Base-by-base conservation (phyloP, 2,888 invertebrate genomes). In the Entomobrya proxima region DNA sequence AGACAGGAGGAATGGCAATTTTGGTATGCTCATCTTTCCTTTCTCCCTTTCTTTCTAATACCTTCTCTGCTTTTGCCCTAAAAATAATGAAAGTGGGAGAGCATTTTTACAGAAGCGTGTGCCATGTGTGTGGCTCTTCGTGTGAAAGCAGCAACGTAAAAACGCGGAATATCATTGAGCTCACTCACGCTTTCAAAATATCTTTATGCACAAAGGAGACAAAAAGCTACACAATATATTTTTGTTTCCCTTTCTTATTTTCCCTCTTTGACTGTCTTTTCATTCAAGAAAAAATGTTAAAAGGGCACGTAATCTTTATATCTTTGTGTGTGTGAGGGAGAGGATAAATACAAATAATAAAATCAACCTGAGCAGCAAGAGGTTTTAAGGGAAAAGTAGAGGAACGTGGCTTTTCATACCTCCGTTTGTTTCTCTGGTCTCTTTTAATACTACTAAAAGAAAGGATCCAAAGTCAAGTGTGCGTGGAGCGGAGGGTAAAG, bases 1-100 rank as follows among this genome's bases (percentile, higher is more conserved):
- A 85, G 84, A 85, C 84, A 85, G 78, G 21, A 85, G 69, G 72
- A 85, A 85, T 84, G 84, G 84, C 84, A 84, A 84, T 84, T 84
- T 84, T 44, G 72, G 84, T 69, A 24, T 77, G 77, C 55, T 77
- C 55, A 40, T 30, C 24, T 40, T 58, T 52, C 37, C 21, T 37
- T 37, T 76, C n/a, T 74, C 27, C 76, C 24, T 55, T 6, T 47
- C 21, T 21, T 40, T 58, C 30, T 21, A 24, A 18, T 21, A 44
- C 67, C 61, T 13, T 72, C 13, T 4, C 40, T 24, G 7, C 27
- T 11, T 74, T 74, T 55, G 18, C 1, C 24, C 15, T 72, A 24
- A 37, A 52, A 55, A 32, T 18, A 72, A 55, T 30, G 30, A 58
- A 72, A 69, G 52, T 18, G 35, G 30, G 24, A 13, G 24, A 18